phyloP scores from a whole-genome alignment of 1,140 invertebrate genomes.

The Orussus abietinus region DNA sequence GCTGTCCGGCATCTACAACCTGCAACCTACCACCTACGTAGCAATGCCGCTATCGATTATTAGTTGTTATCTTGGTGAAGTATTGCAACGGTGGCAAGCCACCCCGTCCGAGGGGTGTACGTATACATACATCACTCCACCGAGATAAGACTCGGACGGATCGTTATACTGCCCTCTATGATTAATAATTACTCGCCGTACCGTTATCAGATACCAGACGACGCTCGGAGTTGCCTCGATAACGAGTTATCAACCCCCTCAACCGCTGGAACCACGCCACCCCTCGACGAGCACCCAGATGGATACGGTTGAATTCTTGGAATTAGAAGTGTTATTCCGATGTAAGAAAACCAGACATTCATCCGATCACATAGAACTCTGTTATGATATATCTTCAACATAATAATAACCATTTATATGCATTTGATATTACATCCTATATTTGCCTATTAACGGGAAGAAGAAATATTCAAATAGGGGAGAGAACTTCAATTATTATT shows the following conservation, averaged over 20 bases:
- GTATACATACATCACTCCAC: slow-evolving; percentile 46
- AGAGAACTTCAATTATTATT: too few relatives aligned
- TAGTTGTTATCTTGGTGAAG: slow-evolving; percentile 50
- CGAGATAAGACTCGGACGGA: slow-evolving; percentile 51
- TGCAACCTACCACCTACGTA: slow-evolving; percentile 24
- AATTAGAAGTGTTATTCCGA: too few relatives aligned
- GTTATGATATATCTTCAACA: too few relatives aligned
- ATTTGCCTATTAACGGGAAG: too few relatives aligned
- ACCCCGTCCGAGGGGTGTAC: slow-evolving; percentile 7
- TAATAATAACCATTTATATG: too few relatives aligned
- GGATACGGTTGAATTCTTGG: too few relatives aligned
- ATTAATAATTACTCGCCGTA: slow-evolving; percentile 52
- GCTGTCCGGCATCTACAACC: slow-evolving; percentile 23
- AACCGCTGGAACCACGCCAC: slow-evolving; percentile 8
- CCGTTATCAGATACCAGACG: slow-evolving; percentile 49
- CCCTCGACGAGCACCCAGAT: slow-evolving; percentile 12
- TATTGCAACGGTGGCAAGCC: slow-evolving; percentile 38
- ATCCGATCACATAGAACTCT: too few relatives aligned
- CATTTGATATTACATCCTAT: too few relatives aligned
- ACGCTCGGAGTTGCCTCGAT: slow-evolving; percentile 45
- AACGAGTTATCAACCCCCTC: slow-evolving; percentile 48
- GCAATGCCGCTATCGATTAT: slow-evolving; percentile 47
- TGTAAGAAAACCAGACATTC: too few relatives aligned
- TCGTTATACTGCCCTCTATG: slow-evolving; percentile 50
- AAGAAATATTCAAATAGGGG: too few relatives aligned